A percentile compares a stretch with the other conserved stretches of the same genome.
phyloP scores from a whole-genome alignment of 2,797 vertebrate genomes.

The Falco naumanni region DNA sequence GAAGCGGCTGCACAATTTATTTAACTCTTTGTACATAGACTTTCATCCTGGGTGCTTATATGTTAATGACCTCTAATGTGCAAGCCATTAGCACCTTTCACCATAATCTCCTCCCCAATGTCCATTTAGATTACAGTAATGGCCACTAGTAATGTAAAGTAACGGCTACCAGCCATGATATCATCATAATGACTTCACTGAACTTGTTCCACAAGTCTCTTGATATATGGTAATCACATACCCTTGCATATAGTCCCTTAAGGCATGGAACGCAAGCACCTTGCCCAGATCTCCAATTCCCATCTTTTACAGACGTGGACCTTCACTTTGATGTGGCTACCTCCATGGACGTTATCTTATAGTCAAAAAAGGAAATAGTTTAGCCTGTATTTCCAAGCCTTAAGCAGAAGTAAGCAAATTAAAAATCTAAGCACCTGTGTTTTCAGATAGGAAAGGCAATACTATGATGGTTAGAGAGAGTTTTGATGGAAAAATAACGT shows the following conservation, averaged over 20 bases:
- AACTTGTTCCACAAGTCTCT: slow-evolving; percentile 20
- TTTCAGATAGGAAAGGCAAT: background rate
- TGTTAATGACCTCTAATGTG: slow-evolving; percentile 66
- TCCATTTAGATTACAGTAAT: slow-evolving; percentile 73
- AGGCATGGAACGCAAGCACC: background rate
- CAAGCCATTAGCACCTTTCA: slow-evolving; percentile 71
- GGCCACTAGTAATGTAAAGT: slow-evolving; percentile 61
- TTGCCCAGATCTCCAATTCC: background rate
- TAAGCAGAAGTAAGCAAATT: background rate
- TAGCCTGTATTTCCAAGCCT: background rate
- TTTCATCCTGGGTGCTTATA: slow-evolving; percentile 63
- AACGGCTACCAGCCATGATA: slow-evolving; percentile 64
- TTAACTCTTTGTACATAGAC: slow-evolving; percentile 69
- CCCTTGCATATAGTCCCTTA: background rate
- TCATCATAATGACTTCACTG: slow-evolving; percentile 67
- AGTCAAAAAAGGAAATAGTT: background rate
- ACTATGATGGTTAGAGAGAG: background rate
- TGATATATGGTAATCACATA: slow-evolving; percentile 4
- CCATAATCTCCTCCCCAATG: slow-evolving; percentile 71
- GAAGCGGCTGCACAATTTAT: slow-evolving; percentile 52
- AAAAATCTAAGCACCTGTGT: background rate
- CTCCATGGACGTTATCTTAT: background rate
- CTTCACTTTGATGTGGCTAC: background rate
- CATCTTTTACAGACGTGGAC: background rate
- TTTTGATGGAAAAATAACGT: background rate